Evolutionary conservation across 2,113 vertebrate genomes (phyloP), one percentile per base, ranked within the genome.

Genomic region (Scalopus aquaticus): DNA sequence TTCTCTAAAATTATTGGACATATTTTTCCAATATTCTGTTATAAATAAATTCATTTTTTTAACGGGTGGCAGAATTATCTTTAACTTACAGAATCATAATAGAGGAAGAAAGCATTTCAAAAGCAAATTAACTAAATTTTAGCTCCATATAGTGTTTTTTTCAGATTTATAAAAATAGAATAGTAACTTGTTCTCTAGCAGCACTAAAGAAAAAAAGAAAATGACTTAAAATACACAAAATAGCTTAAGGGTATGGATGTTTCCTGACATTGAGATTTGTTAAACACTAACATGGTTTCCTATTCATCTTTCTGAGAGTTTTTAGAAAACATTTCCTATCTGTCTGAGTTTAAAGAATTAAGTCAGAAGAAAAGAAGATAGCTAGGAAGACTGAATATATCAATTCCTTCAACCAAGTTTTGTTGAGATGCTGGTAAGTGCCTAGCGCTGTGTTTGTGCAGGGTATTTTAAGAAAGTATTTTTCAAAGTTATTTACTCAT

Each of bases 191-290:
- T 46, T 96, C 56, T 93, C 76, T 84, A 94, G 42, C 1, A 76
- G 32, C 62, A 83, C 44, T 76, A 95, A 91, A 76, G 67, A 78
- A 88, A 94, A 65, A 97, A 82, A 95, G 96, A 90, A 95, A 96
- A 95, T 95, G 88, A 93, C 78, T 94, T 93, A 94, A 93, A 86
- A 90, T 91, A 78, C 13, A 87, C 32, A 95, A 86, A 96, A 93
- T 78, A 94, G 83, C 19, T 19, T 79, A 13, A 69, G 58, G 74
- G 74, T 93, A 95, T 91, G 58, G 46, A 95, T 93, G 19, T 83
- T 96, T 96, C 94, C 93, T 96, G 93, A 90, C 70, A 95, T 74
- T 95, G 93, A 96, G 80, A 82, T 88, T 92, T 84, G 70, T 91
- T 85, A 79, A 69, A 88, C 28, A 89, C 19, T 95, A 82, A 81